phyloP scores from a whole-genome alignment of 2,888 invertebrate species.

The Dione juno region DNA sequence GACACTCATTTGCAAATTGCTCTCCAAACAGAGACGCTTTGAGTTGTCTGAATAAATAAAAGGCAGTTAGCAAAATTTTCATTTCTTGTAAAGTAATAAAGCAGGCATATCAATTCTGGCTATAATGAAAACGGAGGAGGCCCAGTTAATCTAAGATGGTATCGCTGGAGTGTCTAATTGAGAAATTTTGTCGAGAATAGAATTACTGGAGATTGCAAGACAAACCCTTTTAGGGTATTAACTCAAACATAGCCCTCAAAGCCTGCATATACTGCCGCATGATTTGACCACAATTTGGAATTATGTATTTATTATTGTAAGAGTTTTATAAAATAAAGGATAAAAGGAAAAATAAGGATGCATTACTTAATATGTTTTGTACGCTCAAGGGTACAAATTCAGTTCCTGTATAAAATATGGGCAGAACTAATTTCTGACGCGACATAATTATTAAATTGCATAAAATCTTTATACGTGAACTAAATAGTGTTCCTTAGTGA shows the following conservation, averaged over 20 bases:
- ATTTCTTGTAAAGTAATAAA: conserved; percentile 30
- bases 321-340: too few species aligned
- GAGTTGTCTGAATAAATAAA: conserved; percentile 24
- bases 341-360: too few species aligned
- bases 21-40: conserved; percentile 20
- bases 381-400: too few species aligned
- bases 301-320: background rate
- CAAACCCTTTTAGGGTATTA: conserved; percentile 40
- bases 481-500: too few species aligned
- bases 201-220: conserved; percentile 54
- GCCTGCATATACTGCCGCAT: conserved; percentile 16
- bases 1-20: conserved; percentile 14
- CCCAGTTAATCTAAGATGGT: conserved; percentile 65
- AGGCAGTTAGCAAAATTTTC: conserved; percentile 31
- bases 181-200: conserved; percentile 71
- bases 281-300: conserved; percentile 21
- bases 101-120: conserved; percentile 34
- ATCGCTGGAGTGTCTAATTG: conserved; percentile 66
- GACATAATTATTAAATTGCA: too few species aligned
- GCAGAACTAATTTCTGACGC: too few species aligned
- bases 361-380: too few species aligned
- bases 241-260: conserved; percentile 36
- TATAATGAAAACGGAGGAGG: conserved; percentile 66
- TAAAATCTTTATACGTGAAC: too few species aligned
- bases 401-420: too few species aligned